Conservation (phyloP, 2,797 vertebrate species). For the Trachops cirrhosus region DNA sequence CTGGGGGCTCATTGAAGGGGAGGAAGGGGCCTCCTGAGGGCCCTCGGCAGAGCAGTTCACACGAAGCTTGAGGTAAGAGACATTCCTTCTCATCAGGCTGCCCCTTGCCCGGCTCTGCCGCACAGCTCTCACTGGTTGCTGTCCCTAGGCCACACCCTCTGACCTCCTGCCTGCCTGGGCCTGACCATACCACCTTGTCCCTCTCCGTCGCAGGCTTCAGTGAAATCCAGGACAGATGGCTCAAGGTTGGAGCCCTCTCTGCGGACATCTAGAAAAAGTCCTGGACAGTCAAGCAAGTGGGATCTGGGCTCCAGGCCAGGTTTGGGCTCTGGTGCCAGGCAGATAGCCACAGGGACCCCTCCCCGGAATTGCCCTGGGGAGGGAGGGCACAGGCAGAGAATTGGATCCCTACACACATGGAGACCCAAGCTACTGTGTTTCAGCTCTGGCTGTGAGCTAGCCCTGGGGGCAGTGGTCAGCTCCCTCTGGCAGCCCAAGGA, state of each 20-base stretch:
- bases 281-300: not conserved
- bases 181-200: not conserved
- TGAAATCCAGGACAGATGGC: not conserved
- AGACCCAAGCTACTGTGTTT: not conserved
- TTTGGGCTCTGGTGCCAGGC: accelerated
- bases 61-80: accelerated
- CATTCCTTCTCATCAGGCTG: not conserved
- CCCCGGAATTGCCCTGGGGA: not conserved
- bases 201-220: not conserved
- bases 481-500: not conserved
- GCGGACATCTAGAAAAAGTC: not conserved
- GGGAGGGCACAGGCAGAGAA: not conserved
- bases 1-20: not conserved
- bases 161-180: not conserved
- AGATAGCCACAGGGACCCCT: not conserved
- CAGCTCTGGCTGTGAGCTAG: not conserved
- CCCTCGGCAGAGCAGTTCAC: not conserved
- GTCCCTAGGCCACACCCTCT: not conserved
- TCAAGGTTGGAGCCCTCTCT: not conserved
- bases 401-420: not conserved
- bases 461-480: not conserved
- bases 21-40: too few species aligned
- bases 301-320: not conserved
- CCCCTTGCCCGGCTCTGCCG: not conserved
- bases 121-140: too few species aligned